These are phyloP conservation scores for Ormyrus labotus DNA, from an alignment of 2,888 invertebrate genomes.

Conservation along the genomic window DNA sequence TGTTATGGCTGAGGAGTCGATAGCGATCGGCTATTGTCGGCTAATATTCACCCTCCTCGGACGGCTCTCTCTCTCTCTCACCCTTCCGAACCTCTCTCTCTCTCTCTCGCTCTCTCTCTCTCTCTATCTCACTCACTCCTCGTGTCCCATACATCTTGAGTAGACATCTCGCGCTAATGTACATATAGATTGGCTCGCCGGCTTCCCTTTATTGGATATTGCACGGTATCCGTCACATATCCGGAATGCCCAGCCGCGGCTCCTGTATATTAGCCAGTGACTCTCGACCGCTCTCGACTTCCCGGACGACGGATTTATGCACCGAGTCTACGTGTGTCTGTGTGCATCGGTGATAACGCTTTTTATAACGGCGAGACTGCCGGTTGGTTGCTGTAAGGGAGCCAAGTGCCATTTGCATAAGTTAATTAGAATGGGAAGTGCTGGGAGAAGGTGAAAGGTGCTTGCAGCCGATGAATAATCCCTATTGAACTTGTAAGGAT, in stretches of 20 bases:
- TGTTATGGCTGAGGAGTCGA: conserved; percentile 57
- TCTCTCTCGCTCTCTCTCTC: not conserved
- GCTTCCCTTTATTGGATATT: conserved; percentile 50
- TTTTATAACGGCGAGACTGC: too few species aligned
- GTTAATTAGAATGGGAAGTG: conserved; percentile 31
- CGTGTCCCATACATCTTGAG: conserved; percentile 44
- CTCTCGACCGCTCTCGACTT: not conserved
- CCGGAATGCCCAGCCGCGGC: conserved; percentile 12
- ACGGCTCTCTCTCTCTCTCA: not conserved
- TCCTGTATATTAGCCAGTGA: not conserved
- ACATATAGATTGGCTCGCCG: conserved; percentile 45
- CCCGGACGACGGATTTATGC: not conserved
- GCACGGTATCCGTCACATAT: conserved; percentile 43
- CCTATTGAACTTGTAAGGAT: conserved; percentile 39
- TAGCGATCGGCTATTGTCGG: conserved; percentile 60
- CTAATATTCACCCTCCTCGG: conserved; percentile 56
- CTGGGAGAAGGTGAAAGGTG: too few species aligned
- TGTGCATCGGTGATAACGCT: not conserved
- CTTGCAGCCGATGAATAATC: conserved; percentile 13
- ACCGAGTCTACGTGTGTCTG: not conserved
- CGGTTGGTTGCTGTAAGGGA: too few species aligned
- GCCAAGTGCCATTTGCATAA: conserved; percentile 26
- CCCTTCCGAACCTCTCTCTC: not conserved
- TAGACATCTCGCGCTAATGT: conserved; percentile 45
- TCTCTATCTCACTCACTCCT: not conserved